These are phyloP conservation scores for Acleris sparsana DNA, from an alignment of 2,888 invertebrate genomes.

Conservation along the genomic window DNA sequence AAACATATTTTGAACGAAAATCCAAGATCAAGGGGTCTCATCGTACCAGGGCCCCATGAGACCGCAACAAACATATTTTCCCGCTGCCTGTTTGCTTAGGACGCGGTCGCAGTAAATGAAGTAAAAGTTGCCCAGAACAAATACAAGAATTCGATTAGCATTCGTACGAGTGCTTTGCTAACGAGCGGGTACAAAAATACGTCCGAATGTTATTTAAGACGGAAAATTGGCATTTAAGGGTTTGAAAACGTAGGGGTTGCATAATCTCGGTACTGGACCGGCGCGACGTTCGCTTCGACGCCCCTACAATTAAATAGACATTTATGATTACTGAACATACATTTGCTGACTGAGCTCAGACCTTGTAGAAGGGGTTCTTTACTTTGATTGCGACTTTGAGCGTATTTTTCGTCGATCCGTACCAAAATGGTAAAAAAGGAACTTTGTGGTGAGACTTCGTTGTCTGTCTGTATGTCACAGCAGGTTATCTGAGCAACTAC, in stretches of 20 bases:
- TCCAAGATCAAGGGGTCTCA: slow-evolving; percentile 24
- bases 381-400: too few species aligned
- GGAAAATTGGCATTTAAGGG: slow-evolving; percentile 24
- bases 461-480: too few species aligned
- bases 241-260: slow-evolving; percentile 12
- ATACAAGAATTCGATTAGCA: slow-evolving; percentile 55
- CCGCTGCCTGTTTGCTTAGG: slow-evolving; percentile 51
- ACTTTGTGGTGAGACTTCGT: too few species aligned
- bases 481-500: too few species aligned
- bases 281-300: slow-evolving; percentile 7
- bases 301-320: slow-evolving; percentile 21
- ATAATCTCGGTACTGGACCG: slow-evolving; percentile 13
- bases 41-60: slow-evolving; percentile 39
- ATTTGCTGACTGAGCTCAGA: too few species aligned
- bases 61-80: slow-evolving; percentile 46
- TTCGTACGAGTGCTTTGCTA: slow-evolving; percentile 39
- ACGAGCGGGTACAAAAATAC: slow-evolving; percentile 37
- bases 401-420: too few species aligned
- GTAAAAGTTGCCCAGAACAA: slow-evolving; percentile 49
- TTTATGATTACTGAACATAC: slow-evolving; percentile 8
- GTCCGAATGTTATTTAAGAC: slow-evolving; percentile 14
- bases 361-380: too few species aligned
- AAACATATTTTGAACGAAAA: slow-evolving; percentile 15
- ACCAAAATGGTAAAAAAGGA: too few species aligned
- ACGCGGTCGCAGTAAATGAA: slow-evolving; percentile 45